phyloP scores from a whole-genome alignment of 2,797 vertebrate genomes.

The Catharus ustulatus region DNA sequence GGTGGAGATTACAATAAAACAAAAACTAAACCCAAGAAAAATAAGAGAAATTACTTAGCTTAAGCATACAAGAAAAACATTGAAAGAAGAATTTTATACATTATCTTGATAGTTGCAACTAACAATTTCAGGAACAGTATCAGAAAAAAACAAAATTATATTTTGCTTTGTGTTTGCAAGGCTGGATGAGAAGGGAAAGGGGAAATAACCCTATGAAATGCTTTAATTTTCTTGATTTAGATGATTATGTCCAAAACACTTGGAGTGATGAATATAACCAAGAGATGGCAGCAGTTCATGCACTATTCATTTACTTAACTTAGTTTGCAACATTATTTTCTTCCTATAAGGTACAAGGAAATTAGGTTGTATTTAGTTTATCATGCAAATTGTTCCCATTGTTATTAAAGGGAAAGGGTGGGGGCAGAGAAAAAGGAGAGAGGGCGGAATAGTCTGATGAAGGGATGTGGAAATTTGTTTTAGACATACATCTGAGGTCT shows the following conservation, averaged over 20 bases:
- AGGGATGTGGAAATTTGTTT: not conserved
- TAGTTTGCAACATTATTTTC: not conserved
- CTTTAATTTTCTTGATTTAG: not conserved
- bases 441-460: not conserved
- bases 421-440: not conserved
- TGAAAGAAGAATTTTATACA: not conserved
- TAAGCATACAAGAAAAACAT: not conserved
- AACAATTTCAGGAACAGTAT: not conserved
- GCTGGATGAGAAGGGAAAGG: not conserved
- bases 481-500: not conserved
- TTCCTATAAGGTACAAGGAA: not conserved
- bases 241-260: not conserved
- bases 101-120: not conserved
- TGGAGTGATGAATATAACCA: constrained; percentile 26
- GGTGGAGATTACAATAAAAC: not conserved
- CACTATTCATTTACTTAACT: constrained; percentile 13
- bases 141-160: not conserved
- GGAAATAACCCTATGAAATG: not conserved
- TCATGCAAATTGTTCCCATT: not conserved
- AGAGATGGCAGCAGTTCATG: constrained; percentile 66
- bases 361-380: not conserved
- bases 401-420: not conserved
- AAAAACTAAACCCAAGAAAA: not conserved
- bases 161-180: not conserved
- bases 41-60: not conserved